phyloP scores from a whole-genome alignment of 1,140 invertebrate species.

The Drosophila kanapiae region DNA sequence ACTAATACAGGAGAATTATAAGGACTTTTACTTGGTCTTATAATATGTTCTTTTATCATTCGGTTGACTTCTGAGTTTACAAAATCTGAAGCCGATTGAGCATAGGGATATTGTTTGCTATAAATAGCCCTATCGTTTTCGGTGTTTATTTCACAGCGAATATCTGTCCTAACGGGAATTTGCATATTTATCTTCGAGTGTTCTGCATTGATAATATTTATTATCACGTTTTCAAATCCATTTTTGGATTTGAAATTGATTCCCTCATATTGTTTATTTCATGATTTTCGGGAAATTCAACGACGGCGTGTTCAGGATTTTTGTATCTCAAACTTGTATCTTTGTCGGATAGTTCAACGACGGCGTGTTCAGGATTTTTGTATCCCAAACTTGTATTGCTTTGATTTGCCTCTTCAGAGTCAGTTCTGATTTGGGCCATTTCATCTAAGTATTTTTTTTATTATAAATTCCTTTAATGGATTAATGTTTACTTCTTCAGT shows the following conservation, averaged over 20 bases:
- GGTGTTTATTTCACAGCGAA: slow-evolving; percentile 1
- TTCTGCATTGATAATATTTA: not conserved
- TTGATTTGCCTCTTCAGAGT: too few species aligned
- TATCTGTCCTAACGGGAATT: not conserved
- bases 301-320: not conserved
- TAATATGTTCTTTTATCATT: not conserved
- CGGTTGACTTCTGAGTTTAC: slow-evolving; percentile 1
- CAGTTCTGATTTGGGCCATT: slow-evolving; percentile 1
- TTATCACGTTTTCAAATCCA: not conserved
- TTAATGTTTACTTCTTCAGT: not conserved
- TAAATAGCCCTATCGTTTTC: not conserved
- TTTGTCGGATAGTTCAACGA: too few species aligned
- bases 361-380: too few species aligned
- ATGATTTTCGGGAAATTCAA: not conserved
- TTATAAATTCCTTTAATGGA: not conserved
- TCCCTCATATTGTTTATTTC: not conserved
- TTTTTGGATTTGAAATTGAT: not conserved
- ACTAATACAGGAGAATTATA: slow-evolving; percentile 1
- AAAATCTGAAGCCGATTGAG: not conserved
- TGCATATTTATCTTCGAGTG: slow-evolving; percentile 8
- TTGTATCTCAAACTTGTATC: not conserved
- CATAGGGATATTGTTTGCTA: slow-evolving; percentile 1
- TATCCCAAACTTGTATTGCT: too few species aligned
- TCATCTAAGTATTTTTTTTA: slow-evolving; percentile 9
- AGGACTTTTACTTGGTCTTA: not conserved